phyloP scores from a whole-genome alignment of 2,113 vertebrate genomes.

The Eupsittula cactorum region DNA sequence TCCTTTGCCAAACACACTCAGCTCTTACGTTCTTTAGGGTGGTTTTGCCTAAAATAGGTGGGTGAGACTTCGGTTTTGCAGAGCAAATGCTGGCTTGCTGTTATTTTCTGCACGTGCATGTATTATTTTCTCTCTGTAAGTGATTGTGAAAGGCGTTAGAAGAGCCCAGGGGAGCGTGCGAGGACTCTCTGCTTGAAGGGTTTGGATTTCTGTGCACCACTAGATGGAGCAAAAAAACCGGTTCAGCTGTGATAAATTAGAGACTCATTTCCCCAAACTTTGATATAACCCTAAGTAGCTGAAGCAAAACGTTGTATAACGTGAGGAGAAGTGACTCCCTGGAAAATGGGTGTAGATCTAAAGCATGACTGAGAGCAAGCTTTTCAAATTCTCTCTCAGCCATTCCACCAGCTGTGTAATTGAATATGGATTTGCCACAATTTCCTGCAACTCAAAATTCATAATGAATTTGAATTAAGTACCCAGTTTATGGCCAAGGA shows the following conservation, averaged over 20 bases:
- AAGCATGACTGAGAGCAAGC: neutral
- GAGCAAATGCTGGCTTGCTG: neutral
- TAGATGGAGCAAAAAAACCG: conserved; percentile 9
- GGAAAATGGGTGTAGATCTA: neutral
- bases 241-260: neutral
- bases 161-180: accelerated
- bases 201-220: neutral
- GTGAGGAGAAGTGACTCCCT: neutral
- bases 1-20: neutral
- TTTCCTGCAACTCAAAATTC: neutral
- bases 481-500: neutral
- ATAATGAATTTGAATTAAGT: neutral
- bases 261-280: neutral
- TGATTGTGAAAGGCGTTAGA: neutral
- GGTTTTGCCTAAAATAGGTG: neutral
- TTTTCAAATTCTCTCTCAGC: neutral
- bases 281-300: neutral
- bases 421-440: neutral
- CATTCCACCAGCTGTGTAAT: neutral
- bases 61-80: neutral
- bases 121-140: neutral
- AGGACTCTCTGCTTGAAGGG: neutral
- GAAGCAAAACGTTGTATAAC: neutral
- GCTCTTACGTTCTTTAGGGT: neutral
- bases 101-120: neutral